Percentiles rank a stretch among this genome's conserved stretches.
These are phyloP conservation scores for Mesocricetus auratus DNA, from an alignment of 2,113 vertebrate genomes.

Conservation along the genomic window DNA sequence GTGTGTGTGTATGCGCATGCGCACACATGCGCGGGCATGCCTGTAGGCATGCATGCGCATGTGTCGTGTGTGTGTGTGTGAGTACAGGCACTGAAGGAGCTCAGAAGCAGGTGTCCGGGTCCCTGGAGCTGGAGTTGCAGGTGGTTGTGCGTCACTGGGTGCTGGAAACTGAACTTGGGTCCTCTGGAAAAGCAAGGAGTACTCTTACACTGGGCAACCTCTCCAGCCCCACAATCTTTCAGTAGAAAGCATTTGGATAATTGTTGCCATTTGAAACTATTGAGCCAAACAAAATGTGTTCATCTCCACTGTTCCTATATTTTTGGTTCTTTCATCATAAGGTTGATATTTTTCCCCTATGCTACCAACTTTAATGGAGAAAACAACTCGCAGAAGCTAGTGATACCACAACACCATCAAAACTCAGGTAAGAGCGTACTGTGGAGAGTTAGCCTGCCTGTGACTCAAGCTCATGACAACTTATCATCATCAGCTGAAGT, in stretches of 20 bases:
- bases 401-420: not conserved
- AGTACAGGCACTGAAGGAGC: no score
- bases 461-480: not conserved
- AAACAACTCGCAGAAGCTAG: not conserved
- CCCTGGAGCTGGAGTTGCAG: not conserved
- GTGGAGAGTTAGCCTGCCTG: not conserved
- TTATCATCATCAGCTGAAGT: not conserved
- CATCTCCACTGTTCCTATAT: conserved; percentile 18
- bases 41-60: no score
- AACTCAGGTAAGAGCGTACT: not conserved
- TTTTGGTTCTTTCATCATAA: conserved; percentile 17
- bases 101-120: not conserved
- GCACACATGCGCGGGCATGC: no score
- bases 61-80: no score
- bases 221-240: not conserved
- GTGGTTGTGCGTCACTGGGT: not conserved
- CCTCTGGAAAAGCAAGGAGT: not conserved
- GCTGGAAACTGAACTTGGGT: not conserved
- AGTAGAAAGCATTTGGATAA: conserved; percentile 51
- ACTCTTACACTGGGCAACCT: not conserved
- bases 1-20: not conserved
- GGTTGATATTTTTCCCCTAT: conserved; percentile 40
- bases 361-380: conserved; percentile 1
- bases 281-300: conserved; percentile 54
- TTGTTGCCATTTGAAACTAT: conserved; percentile 57